Evolutionary conservation across 2,113 vertebrate species (phyloP).

Genomic region (Dolichotis patagonum): DNA sequence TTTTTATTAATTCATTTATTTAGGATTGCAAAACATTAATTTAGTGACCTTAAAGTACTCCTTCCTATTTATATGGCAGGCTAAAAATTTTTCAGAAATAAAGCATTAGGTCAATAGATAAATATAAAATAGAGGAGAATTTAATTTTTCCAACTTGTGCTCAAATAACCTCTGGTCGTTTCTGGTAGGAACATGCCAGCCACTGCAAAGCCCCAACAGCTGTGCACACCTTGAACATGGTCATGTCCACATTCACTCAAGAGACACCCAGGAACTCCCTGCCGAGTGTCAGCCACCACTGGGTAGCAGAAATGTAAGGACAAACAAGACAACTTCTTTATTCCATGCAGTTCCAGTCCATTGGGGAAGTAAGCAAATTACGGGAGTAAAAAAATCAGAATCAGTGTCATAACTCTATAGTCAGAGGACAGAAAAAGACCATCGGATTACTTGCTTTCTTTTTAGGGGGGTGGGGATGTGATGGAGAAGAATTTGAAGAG

Average conservation of each 20-base stretch:
- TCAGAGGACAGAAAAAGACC: neutral
- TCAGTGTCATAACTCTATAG: neutral
- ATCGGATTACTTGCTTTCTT: neutral
- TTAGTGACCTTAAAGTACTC: neutral
- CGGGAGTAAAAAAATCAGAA: neutral
- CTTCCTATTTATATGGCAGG: neutral
- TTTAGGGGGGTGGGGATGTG: neutral
- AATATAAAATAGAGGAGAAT: neutral
- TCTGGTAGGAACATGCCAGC: neutral
- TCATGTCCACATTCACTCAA: neutral
- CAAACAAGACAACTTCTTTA: neutral
- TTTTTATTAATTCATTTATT: neutral
- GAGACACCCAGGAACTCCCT: neutral
- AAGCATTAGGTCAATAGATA: neutral
- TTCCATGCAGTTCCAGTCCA: rapidly evolving
- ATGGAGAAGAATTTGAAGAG: neutral
- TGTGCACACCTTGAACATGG: neutral
- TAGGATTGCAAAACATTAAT: neutral
- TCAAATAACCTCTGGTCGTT: neutral
- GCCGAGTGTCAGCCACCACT: neutral
- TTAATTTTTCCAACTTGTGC: neutral
- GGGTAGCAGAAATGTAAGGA: neutral
- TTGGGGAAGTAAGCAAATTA: neutral
- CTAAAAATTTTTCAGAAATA: constrained; percentile 16
- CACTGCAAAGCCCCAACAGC: neutral